Evolutionary conservation across 1,140 invertebrate species (phyloP).

Genomic region (Hirudo medicinalis): DNA sequence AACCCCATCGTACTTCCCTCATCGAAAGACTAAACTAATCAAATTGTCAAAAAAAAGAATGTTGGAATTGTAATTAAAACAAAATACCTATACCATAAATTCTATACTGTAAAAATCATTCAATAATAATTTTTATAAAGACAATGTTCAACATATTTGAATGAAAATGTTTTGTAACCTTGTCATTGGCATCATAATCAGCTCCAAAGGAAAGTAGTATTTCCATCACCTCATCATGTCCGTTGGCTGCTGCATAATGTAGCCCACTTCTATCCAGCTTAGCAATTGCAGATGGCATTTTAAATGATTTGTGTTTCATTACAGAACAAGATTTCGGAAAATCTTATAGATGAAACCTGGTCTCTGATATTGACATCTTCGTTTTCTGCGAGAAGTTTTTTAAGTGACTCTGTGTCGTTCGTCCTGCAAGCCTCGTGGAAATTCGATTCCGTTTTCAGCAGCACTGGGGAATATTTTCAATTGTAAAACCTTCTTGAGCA

Average conservation of each 20-base stretch:
- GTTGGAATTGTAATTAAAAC: too few relatives aligned
- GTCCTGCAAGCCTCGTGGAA: background rate
- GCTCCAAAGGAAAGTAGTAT: slow-evolving; percentile 30
- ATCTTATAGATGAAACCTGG: slow-evolving; percentile 7
- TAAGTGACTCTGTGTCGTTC: background rate
- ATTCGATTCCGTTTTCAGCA: slow-evolving; percentile 6
- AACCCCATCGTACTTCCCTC: too few relatives aligned
- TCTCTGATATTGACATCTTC: slow-evolving; percentile 10
- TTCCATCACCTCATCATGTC: slow-evolving; percentile 32
- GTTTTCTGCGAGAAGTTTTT: slow-evolving; percentile 11
- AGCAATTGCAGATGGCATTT: background rate
- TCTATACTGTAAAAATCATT: too few relatives aligned
- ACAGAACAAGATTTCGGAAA: background rate
- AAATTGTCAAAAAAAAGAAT: too few relatives aligned
- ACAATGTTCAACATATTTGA: background rate
- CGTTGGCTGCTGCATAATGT: slow-evolving; percentile 38
- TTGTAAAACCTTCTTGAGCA: background rate
- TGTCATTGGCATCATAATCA: slow-evolving; percentile 24
- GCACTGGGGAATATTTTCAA: background rate
- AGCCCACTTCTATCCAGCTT: slow-evolving; percentile 37
- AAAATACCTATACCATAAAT: too few relatives aligned
- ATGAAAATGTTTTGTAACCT: background rate
- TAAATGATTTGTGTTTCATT: background rate
- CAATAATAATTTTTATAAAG: too few relatives aligned
- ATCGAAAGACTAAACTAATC: too few relatives aligned